Evolutionary conservation across 1,140 invertebrate genomes (phyloP).

Genomic region (Helicoverpa zea): DNA sequence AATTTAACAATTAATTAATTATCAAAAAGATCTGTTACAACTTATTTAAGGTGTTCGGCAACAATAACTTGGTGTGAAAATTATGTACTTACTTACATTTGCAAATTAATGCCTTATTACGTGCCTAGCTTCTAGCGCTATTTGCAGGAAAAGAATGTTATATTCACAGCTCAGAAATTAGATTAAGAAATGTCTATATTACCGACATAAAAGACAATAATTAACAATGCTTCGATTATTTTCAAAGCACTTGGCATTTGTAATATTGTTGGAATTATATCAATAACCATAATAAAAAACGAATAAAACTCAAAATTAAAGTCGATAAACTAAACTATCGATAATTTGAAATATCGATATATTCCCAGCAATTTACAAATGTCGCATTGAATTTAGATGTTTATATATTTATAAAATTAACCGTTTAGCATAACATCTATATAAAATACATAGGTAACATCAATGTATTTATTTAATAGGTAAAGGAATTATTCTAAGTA

Average conservation of each 20-base stretch:
- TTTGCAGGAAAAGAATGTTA: not conserved
- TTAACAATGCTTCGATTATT: conserved; percentile 16
- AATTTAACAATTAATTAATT: conserved; percentile 21
- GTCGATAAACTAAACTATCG: not conserved
- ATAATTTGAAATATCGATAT: conserved; percentile 5
- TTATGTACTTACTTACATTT: conserved; percentile 2
- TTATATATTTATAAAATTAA: conserved; percentile 48
- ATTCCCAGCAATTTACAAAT: conserved; percentile 18
- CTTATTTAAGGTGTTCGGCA: conserved; percentile 28
- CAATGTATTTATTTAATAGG: conserved; percentile 73
- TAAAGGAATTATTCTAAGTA: conserved; percentile 63
- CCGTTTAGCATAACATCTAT: conserved; percentile 39
- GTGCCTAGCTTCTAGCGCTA: conserved; percentile 29
- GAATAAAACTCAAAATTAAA: no score
- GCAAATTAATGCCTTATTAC: conserved; percentile 12
- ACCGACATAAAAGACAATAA: conserved; percentile 4
- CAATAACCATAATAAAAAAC: not conserved
- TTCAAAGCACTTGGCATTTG: not conserved
- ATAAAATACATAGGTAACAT: conserved; percentile 47
- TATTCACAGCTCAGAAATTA: conserved; percentile 20
- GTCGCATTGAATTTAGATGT: conserved; percentile 21
- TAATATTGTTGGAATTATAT: conserved; percentile 18
- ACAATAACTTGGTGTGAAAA: conserved; percentile 27
- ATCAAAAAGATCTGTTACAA: conserved; percentile 42
- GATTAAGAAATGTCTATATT: conserved; percentile 23